Conservation (phyloP, 2,113 vertebrate species). For the Siniperca chuatsi region DNA sequence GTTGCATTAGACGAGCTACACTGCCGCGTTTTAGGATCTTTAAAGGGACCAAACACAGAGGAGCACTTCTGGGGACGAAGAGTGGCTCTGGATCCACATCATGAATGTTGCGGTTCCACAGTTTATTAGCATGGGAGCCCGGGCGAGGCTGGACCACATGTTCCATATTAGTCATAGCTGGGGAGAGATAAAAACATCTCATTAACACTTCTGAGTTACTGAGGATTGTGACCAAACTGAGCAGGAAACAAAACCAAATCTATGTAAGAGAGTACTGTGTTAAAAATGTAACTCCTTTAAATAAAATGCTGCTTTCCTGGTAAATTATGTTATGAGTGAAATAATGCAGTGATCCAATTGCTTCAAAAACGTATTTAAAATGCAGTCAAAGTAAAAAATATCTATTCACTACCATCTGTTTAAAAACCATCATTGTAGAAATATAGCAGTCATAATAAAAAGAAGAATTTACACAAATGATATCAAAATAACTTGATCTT, state of each 20-base stretch:
- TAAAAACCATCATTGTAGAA: background rate
- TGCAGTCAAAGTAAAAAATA: background rate
- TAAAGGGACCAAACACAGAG: accelerated
- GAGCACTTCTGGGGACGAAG: conserved; percentile 80
- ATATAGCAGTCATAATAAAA: background rate
- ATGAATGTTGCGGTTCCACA: conserved; percentile 87
- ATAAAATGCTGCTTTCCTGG: background rate
- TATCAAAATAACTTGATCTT: conserved; percentile 20
- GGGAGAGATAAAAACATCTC: conserved; percentile 33
- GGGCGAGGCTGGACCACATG: conserved; percentile 70
- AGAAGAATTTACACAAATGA: background rate
- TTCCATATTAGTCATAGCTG: conserved; percentile 85
- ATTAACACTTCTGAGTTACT: conserved; percentile 3
- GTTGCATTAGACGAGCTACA: conserved; percentile 47
- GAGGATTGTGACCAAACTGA: background rate
- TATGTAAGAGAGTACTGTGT: background rate
- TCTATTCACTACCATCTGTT: background rate
- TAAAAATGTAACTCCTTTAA: background rate
- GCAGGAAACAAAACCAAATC: background rate
- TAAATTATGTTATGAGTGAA: background rate
- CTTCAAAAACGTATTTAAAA: background rate
- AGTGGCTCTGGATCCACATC: conserved; percentile 89
- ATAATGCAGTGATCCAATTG: background rate
- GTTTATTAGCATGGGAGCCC: conserved; percentile 77
- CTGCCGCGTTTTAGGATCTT: conserved; percentile 17